Evolutionary conservation across 2,888 invertebrate species (phyloP).

Genomic region (Orgyia antiqua): DNA sequence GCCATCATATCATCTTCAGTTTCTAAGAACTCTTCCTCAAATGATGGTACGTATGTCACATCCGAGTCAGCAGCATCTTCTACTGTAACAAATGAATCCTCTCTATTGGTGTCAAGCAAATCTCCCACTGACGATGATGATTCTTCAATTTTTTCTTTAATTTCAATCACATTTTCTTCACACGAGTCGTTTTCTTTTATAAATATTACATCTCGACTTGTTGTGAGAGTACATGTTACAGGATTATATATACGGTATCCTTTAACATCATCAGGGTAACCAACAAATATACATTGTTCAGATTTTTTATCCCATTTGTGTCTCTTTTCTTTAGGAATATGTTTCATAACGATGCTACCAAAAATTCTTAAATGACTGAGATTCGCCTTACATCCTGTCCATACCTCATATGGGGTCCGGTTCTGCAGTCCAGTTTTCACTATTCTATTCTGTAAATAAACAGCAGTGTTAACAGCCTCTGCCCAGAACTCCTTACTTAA

Average conservation of each 20-base stretch:
- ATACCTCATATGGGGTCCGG: conserved; percentile 5
- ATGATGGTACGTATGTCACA: not conserved
- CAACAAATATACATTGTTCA: conserved; percentile 17
- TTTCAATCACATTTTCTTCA: too few species aligned
- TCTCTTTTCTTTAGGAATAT: conserved; percentile 18
- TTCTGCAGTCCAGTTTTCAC: conserved; percentile 1
- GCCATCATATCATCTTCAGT: not conserved
- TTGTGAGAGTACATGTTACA: not conserved
- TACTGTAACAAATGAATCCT: too few species aligned
- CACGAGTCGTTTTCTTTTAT: not conserved
- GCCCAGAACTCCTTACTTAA: conserved; percentile 1
- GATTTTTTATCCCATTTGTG: conserved; percentile 23
- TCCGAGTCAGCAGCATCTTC: too few species aligned
- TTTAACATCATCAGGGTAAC: conserved; percentile 18
- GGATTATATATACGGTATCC: conserved; percentile 18
- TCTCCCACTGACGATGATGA: not conserved
- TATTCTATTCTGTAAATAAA: conserved; percentile 2
- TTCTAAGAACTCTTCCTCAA: not conserved
- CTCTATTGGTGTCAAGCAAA: too few species aligned
- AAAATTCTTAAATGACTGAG: conserved; percentile 16
- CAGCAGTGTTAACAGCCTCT: conserved; percentile 2
- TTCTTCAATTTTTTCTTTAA: not conserved
- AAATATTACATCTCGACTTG: conserved; percentile 1
- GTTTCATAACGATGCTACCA: conserved; percentile 17
- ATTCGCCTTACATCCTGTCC: conserved; percentile 13